phyloP scores from a whole-genome alignment of 2,888 invertebrate species.

The Caenorhabditis wallacei region DNA sequence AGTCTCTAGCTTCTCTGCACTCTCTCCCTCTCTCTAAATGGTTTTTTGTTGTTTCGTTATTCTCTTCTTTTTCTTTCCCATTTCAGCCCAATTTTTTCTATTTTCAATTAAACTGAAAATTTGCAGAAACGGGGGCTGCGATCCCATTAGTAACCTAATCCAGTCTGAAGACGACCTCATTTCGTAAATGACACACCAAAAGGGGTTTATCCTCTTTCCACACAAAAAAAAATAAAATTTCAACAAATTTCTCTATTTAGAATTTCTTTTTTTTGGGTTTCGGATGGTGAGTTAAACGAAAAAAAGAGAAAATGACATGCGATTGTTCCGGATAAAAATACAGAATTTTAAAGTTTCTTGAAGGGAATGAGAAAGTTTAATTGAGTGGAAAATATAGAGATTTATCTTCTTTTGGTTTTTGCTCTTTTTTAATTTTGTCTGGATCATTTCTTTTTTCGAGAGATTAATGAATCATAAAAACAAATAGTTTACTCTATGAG shows the following conservation, averaged over 20 bases:
- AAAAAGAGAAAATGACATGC: neutral
- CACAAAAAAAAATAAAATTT: no score
- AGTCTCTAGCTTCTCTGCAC: no score
- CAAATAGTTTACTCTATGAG: no score
- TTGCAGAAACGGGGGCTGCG: no score
- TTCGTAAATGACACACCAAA: constrained; percentile 33
- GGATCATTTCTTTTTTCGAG: no score
- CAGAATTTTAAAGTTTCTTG: neutral
- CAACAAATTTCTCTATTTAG: neutral
- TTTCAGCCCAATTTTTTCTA: no score
- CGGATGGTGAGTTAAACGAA: neutral
- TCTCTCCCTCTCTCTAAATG: neutral
- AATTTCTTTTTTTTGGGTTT: neutral
- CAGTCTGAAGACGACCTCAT: constrained; percentile 35
- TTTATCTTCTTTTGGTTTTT: neutral
- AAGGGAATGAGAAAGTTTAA: neutral
- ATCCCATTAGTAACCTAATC: constrained; percentile 54
- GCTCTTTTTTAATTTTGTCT: no score
- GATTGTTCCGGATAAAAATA: neutral
- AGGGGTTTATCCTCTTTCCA: constrained; percentile 1
- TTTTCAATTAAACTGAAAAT: neutral
- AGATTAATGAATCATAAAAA: no score
- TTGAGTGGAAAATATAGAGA: neutral
- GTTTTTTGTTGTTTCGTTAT: constrained; percentile 11
- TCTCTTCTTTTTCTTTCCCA: neutral